These are phyloP conservation scores for Percopsis omiscomaycus DNA, from an alignment of 2,797 vertebrate species.

Conservation along the genomic window DNA sequence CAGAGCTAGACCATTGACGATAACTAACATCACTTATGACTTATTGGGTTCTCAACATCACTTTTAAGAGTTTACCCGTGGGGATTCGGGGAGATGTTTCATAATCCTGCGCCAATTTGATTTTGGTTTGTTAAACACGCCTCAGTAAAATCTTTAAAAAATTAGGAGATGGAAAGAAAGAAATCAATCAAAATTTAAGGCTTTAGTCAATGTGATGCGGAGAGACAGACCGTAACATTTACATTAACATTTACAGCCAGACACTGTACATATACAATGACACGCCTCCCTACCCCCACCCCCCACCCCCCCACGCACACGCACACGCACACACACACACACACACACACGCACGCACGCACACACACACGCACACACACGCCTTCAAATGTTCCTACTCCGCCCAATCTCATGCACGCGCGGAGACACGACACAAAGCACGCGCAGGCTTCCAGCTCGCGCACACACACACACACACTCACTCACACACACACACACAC, in stretches of 20 bases:
- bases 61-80: neutral
- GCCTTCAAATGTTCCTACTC: constrained; percentile 13
- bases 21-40: constrained; percentile 10
- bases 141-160: constrained; percentile 33
- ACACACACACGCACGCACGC: neutral
- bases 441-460: too few relatives aligned
- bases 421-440: too few relatives aligned
- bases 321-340: constrained; percentile 13
- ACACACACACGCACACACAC: constrained; percentile 13
- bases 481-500: constrained; percentile 2
- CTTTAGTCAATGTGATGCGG: constrained; percentile 89
- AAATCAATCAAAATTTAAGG: constrained; percentile 84
- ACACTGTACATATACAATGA: constrained; percentile 60
- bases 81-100: constrained; percentile 28
- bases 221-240: constrained; percentile 84
- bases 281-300: constrained; percentile 1
- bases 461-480: too few relatives aligned
- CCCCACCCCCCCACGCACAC: constrained; percentile 16
- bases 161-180: constrained; percentile 60
- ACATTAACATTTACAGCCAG: constrained; percentile 69
- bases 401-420: constrained; percentile 9
- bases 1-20: constrained; percentile 13
- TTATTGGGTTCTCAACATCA: constrained; percentile 22
- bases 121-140: constrained; percentile 51
- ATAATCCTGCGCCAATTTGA: constrained; percentile 47